phyloP scores from a whole-genome alignment of 2,797 vertebrate genomes.

The Aeoliscus strigatus region DNA sequence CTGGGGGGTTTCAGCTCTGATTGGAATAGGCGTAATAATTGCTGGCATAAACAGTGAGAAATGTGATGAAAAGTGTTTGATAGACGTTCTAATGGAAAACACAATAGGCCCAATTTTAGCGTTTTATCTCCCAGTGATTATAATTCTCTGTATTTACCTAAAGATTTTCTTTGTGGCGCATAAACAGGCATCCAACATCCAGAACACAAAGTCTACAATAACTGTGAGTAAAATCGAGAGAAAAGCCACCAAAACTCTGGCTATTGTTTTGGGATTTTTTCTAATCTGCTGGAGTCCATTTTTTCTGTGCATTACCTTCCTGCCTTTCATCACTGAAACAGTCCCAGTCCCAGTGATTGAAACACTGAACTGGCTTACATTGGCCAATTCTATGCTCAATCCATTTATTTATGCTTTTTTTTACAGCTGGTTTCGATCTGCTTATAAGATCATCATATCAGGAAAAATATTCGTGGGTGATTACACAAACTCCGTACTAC shows the following conservation, averaged over 20 bases:
- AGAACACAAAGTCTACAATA: slow-evolving; percentile 40
- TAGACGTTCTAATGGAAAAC: neutral
- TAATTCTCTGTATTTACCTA: slow-evolving; percentile 78
- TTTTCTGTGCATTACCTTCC: slow-evolving; percentile 45
- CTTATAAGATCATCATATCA: too few relatives aligned
- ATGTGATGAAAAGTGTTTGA: neutral
- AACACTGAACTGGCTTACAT: slow-evolving; percentile 11
- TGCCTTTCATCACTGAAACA: neutral
- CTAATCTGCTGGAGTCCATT: slow-evolving; percentile 81
- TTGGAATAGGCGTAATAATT: slow-evolving; percentile 78
- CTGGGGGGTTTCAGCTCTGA: slow-evolving; percentile 74
- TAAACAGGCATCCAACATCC: slow-evolving; percentile 58
- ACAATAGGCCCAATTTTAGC: slow-evolving; percentile 25
- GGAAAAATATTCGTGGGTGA: slow-evolving; percentile 25
- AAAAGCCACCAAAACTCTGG: slow-evolving; percentile 79
- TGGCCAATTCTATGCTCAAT: slow-evolving; percentile 31
- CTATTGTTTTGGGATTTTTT: slow-evolving; percentile 81
- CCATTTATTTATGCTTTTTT: slow-evolving; percentile 35
- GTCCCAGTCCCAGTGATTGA: slow-evolving; percentile 5
- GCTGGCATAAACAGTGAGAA: too few relatives aligned
- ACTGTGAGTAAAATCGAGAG: slow-evolving; percentile 68
- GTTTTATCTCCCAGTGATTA: slow-evolving; percentile 75
- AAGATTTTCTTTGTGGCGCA: slow-evolving; percentile 80
- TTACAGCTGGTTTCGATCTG: slow-evolving; percentile 34
- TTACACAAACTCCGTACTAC: slow-evolving; percentile 2